Base-by-base conservation (phyloP, 2,797 vertebrate genomes). In the Pipistrellus pygmaeus region DNA sequence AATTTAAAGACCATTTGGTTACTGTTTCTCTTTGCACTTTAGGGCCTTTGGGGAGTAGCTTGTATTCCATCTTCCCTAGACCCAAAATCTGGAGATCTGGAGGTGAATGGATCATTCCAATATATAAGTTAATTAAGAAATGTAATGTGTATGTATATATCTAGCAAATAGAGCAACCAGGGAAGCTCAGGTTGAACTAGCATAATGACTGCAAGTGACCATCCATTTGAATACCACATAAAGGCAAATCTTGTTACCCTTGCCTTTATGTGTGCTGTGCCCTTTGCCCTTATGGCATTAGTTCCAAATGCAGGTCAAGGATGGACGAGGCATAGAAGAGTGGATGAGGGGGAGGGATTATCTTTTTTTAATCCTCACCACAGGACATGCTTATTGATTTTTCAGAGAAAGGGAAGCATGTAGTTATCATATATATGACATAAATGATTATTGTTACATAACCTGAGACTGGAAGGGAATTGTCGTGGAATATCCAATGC, bases 51-150 rank as follows among this genome's bases (percentile, higher is more conserved):
- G 32, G 32, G 27, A 88, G 14, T 44, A 78, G 88, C 38, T 51
- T 68, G 27, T 46, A 78, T 48, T 93, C 9, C 32, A 64, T 88
- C 77, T 92, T 85, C 27, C 86, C 72, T 27, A 73, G 66, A n/a
- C 84, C 30, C 72, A 84, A 66, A 92, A 77, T 85, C 48, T 90
- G 41, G 44, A 93, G 46, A 94, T 88, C 38, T 84, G 72, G 38
- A 68, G 44, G 62, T 84, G 69, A 93, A 35, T 85, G 78, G 95
- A 62, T 95, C 77, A 85, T 68, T 82, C 41, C 82, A 77, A 57
- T 87, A 81, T 94, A 18, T 75, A 84, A 71, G 27, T 85, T 89
- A 83, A 89, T 84, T 76, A 88, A 85, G 44, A 87, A 90, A 81
- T 44, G 21, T 51, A 55, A 51, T 82, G 20, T 78, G 55, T 64